A percentile compares a stretch with the other conserved stretches of the same genome.
Evolutionary conservation across 1,140 invertebrate genomes (phyloP).

Genomic region (Drosophila bipectinata): DNA sequence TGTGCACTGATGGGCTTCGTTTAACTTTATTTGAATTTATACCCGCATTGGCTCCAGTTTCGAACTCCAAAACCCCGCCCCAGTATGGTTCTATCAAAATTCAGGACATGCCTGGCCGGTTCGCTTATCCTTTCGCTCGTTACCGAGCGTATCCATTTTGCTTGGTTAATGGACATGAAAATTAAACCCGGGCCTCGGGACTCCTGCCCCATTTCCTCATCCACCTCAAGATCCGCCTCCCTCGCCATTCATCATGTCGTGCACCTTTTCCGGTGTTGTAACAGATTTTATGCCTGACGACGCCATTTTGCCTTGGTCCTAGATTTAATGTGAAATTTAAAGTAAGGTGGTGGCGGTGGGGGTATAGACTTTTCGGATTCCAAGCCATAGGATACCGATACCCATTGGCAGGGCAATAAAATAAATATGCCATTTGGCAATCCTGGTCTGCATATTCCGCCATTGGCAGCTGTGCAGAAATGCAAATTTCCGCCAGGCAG

Average conservation of each 20-base stretch:
- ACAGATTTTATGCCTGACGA: conserved; percentile 30
- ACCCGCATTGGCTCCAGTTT: conserved; percentile 65
- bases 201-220: background rate
- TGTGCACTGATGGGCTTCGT: conserved; percentile 73
- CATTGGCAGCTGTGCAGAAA: conserved; percentile 74
- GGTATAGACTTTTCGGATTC: background rate
- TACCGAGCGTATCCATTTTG: conserved; percentile 66
- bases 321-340: conserved; percentile 35
- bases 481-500: conserved; percentile 52
- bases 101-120: conserved; percentile 48
- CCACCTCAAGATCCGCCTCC: background rate
- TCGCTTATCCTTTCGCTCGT: conserved; percentile 71
- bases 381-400: conserved; percentile 5
- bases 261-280: conserved; percentile 12
- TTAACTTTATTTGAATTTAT: conserved; percentile 80
- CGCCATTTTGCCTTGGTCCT: conserved; percentile 60
- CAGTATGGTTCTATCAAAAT: conserved; percentile 46
- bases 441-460: conserved; percentile 32
- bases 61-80: conserved; percentile 45
- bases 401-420: conserved; percentile 34
- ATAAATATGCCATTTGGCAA: conserved; percentile 60
- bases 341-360: background rate
- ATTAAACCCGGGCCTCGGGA: conserved; percentile 56
- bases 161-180: conserved; percentile 83
- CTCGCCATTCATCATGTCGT: conserved; percentile 7